A percentile compares a stretch with the other conserved stretches of the same genome.
These are phyloP conservation scores for Dicrurus megarhynchus DNA, from an alignment of 2,113 vertebrate genomes.

Conservation along the genomic window DNA sequence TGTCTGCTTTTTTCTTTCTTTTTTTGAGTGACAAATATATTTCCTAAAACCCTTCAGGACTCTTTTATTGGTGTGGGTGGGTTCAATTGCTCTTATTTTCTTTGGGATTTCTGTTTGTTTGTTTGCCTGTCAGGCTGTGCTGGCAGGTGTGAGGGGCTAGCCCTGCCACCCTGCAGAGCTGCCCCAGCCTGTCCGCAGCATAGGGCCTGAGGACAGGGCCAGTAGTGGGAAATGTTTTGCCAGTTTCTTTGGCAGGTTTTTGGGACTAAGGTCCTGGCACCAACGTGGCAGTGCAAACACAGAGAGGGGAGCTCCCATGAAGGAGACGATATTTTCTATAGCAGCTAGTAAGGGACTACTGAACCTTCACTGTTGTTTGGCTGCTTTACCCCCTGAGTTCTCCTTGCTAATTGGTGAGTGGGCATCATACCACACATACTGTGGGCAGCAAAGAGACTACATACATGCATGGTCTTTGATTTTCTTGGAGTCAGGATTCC, in stretches of 20 bases:
- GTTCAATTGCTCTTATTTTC: not conserved
- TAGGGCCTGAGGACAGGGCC: not conserved
- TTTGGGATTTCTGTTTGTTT: not conserved
- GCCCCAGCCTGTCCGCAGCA: not conserved
- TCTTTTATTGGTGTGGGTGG: not conserved
- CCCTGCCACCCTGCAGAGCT: not conserved
- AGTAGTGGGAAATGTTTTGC: accelerated
- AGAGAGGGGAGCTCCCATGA: not conserved
- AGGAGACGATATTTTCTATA: not conserved
- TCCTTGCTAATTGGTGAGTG: not conserved
- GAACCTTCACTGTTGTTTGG: not conserved
- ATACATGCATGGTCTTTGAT: not conserved
- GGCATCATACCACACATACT: not conserved
- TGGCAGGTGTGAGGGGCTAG: not conserved
- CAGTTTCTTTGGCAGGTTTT: not conserved
- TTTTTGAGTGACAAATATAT: not conserved
- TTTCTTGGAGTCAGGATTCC: conserved; percentile 3
- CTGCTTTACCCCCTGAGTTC: not conserved
- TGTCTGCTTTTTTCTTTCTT: not conserved
- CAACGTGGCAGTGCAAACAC: not conserved
- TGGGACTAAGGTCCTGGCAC: not conserved
- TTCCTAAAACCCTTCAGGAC: not conserved
- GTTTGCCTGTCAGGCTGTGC: not conserved
- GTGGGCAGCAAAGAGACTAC: not conserved
- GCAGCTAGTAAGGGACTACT: not conserved